A percentile compares a stretch with the other conserved stretches of the same genome.
These are phyloP conservation scores for Thyatira batis DNA, from an alignment of 2,888 invertebrate genomes.

Conservation along the genomic window DNA sequence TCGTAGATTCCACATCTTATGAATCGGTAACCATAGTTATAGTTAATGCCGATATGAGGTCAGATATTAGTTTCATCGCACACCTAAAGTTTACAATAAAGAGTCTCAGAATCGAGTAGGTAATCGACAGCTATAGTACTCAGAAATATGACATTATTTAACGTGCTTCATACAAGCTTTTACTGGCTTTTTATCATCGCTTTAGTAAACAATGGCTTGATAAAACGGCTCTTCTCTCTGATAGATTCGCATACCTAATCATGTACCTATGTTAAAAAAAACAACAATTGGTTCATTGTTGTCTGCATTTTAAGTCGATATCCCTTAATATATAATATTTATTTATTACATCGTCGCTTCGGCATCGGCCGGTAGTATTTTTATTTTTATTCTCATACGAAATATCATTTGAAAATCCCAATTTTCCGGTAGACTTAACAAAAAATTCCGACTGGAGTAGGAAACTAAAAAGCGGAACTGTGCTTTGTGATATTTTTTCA, in stretches of 20 bases:
- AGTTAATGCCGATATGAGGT: background rate
- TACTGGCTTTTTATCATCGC: slow-evolving; percentile 64
- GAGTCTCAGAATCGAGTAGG: slow-evolving; percentile 20
- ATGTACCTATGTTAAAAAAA: slow-evolving; percentile 39
- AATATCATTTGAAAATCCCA: no score
- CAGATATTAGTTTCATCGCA: background rate
- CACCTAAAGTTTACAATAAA: slow-evolving; percentile 7
- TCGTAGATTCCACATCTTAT: background rate
- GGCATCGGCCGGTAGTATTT: no score
- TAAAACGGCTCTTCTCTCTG: slow-evolving; percentile 52
- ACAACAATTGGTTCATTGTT: slow-evolving; percentile 41
- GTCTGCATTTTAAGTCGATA: slow-evolving; percentile 16
- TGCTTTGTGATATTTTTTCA: no score
- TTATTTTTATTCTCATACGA: no score
- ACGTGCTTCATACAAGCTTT: slow-evolving; percentile 53
- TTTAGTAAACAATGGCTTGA: slow-evolving; percentile 64
- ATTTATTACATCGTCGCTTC: no score
- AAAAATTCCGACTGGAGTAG: no score
- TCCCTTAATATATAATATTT: no score
- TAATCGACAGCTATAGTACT: slow-evolving; percentile 33
- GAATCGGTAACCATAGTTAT: background rate
- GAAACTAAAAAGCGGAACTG: no score
- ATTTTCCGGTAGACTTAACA: no score
- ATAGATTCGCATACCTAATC: slow-evolving; percentile 52
- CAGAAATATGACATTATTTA: slow-evolving; percentile 35